Percentiles rank a stretch among this genome's conserved stretches.
Evolutionary conservation across 2,888 invertebrate species (phyloP).

Genomic region (Tineola bisselliella): DNA sequence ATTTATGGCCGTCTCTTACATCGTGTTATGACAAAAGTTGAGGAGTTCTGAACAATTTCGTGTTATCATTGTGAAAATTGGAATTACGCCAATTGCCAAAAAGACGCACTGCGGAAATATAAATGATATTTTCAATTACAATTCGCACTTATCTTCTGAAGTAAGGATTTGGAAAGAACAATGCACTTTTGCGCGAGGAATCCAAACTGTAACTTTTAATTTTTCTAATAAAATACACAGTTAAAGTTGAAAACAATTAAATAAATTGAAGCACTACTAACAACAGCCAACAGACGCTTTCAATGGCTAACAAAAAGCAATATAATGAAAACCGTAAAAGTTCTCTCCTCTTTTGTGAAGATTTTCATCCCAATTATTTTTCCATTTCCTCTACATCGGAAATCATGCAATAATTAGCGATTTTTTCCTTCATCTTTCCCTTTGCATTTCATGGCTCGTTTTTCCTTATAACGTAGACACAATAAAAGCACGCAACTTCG

Average conservation of each 20-base stretch:
- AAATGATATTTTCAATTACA: slow-evolving; percentile 3
- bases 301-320: neutral
- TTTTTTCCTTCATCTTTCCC: neutral
- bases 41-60: slow-evolving; percentile 29
- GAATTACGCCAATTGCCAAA: slow-evolving; percentile 44
- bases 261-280: no score
- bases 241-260: no score
- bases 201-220: no score
- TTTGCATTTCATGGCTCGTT: slow-evolving; percentile 17
- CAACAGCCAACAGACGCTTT: neutral
- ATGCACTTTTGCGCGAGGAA: no score
- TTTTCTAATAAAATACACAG: no score
- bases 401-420: neutral
- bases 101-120: slow-evolving; percentile 42
- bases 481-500: slow-evolving; percentile 52
- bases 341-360: neutral
- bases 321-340: neutral
- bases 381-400: neutral
- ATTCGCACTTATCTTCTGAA: neutral
- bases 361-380: neutral
- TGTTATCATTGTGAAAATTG: slow-evolving; percentile 42
- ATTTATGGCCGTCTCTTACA: slow-evolving; percentile 2
- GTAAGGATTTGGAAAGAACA: neutral
- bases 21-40: slow-evolving; percentile 30
- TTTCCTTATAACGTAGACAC: slow-evolving; percentile 55